phyloP scores from a whole-genome alignment of 2,888 invertebrate genomes.

The Apamea crenata region DNA sequence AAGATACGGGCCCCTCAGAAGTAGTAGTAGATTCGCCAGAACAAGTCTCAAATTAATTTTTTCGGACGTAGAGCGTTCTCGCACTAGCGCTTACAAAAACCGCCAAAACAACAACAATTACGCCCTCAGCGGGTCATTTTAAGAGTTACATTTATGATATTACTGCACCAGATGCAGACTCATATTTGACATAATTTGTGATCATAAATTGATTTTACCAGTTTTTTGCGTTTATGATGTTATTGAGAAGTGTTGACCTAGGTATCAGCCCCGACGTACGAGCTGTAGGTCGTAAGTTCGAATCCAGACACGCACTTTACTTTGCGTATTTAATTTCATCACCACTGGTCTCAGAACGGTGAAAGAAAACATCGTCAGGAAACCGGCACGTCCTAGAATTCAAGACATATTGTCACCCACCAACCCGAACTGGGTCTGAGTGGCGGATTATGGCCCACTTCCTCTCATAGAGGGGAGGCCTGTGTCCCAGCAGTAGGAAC shows the following conservation, averaged over 20 bases:
- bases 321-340: neutral
- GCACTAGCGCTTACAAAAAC: neutral
- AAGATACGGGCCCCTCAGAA: no score
- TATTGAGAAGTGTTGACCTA: neutral
- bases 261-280: neutral
- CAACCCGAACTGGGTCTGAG: no score
- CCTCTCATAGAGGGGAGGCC: no score
- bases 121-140: neutral
- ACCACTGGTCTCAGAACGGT: neutral
- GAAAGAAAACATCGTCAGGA: neutral
- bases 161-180: neutral
- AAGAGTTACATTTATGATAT: neutral
- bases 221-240: neutral
- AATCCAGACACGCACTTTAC: neutral
- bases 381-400: no score
- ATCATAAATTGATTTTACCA: neutral
- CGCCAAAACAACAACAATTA: conserved; percentile 4
- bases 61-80: neutral
- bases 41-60: no score
- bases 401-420: no score
- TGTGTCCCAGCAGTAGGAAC: no score
- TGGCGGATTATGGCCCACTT: no score
- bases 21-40: no score
- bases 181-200: neutral
- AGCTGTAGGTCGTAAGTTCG: neutral